Evolutionary conservation across 2,888 invertebrate species (phyloP).

Genomic region (Drosophila vallismaia): DNA sequence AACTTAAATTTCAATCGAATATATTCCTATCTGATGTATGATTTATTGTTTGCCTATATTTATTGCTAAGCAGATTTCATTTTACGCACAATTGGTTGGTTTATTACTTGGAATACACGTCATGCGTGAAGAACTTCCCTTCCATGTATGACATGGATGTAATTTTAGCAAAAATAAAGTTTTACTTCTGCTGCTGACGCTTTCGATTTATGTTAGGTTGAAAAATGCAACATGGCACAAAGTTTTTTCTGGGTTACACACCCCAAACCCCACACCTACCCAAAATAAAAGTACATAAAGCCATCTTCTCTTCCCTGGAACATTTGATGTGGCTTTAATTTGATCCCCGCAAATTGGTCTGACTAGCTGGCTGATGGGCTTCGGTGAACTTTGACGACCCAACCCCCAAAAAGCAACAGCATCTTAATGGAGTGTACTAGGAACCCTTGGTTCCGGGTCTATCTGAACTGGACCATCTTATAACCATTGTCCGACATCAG

Average conservation of each 20-base stretch:
- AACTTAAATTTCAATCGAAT: neutral
- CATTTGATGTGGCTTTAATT: constrained; percentile 67
- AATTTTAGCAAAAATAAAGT: constrained; percentile 43
- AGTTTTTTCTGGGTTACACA: constrained; percentile 38
- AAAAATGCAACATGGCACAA: constrained; percentile 67
- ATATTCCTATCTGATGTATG: neutral
- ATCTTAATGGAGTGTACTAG: constrained; percentile 44
- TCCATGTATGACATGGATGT: constrained; percentile 22
- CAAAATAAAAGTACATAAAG: constrained; percentile 7
- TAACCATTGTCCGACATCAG: constrained; percentile 43
- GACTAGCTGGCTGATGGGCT: constrained; percentile 60
- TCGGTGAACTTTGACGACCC: constrained; percentile 40
- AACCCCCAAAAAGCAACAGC: constrained; percentile 38
- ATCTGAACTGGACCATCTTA: constrained; percentile 43
- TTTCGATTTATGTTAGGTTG: constrained; percentile 69
- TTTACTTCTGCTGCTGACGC: constrained; percentile 59
- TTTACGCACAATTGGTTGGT: constrained; percentile 64
- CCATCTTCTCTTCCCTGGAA: neutral
- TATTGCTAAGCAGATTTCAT: constrained; percentile 26
- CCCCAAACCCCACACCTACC: constrained; percentile 6
- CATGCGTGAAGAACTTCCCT: constrained; percentile 19
- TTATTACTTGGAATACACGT: constrained; percentile 48
- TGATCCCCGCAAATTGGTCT: constrained; percentile 73
- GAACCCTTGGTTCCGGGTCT: constrained; percentile 15
- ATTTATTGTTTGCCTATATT: constrained; percentile 36